phyloP scores from a whole-genome alignment of 2,113 vertebrate species.

The Camarhynchus parvulus region DNA sequence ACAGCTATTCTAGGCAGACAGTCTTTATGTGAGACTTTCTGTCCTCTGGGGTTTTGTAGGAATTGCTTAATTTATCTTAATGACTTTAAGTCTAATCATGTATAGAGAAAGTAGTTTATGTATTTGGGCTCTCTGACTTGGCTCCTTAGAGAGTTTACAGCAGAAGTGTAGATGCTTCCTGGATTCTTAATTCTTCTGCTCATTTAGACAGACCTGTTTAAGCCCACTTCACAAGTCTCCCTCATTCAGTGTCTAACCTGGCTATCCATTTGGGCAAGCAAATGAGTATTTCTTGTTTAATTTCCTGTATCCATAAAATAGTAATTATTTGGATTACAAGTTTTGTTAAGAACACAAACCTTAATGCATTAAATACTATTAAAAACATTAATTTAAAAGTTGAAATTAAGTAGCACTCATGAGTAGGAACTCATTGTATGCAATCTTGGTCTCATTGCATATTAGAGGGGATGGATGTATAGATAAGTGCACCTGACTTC shows the following conservation, averaged over 20 bases:
- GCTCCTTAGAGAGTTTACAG: neutral
- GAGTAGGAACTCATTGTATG: neutral
- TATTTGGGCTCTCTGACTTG: rapidly evolving
- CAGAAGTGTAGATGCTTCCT: neutral
- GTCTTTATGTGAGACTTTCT: neutral
- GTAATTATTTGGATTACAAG: neutral
- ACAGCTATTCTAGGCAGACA: neutral
- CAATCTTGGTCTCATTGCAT: neutral
- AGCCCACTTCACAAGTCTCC: neutral
- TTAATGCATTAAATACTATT: neutral
- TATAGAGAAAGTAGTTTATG: neutral
- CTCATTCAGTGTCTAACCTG: neutral
- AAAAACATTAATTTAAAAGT: neutral
- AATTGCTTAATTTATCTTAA: neutral
- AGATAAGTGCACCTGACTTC: neutral
- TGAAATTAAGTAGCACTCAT: neutral
- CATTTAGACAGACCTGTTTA: neutral
- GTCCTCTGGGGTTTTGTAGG: neutral
- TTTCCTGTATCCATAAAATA: neutral
- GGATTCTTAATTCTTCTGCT: neutral
- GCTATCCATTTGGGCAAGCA: neutral
- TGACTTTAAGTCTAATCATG: neutral
- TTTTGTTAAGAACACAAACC: neutral
- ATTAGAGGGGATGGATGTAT: neutral
- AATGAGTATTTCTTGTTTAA: neutral